A percentile compares a stretch with the other conserved stretches of the same genome.
Evolutionary conservation across 2,113 vertebrate species (phyloP).

Genomic region (Nannospalax galili): DNA sequence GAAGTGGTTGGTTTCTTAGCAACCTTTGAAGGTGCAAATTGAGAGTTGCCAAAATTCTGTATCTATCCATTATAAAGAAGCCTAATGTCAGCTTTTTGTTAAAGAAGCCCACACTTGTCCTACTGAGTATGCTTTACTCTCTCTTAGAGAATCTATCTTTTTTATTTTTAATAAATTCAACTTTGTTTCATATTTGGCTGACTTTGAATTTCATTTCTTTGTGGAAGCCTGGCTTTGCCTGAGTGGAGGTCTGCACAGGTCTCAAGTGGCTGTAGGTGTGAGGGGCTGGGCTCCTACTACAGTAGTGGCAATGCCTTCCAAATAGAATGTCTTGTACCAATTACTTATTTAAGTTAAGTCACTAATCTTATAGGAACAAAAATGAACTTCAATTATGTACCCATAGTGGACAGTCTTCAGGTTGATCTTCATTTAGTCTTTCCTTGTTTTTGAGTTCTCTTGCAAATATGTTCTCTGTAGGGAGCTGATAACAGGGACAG

Average conservation of each 20-base stretch:
- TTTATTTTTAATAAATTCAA: neutral
- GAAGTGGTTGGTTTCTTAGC: neutral
- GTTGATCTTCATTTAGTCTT: neutral
- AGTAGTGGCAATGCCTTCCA: neutral
- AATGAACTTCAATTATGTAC: neutral
- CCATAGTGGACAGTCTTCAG: neutral
- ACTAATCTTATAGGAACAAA: neutral
- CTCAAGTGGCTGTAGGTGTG: neutral
- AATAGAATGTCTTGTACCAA: neutral
- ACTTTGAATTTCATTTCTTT: neutral
- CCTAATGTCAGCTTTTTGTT: neutral
- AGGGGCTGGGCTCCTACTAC: neutral
- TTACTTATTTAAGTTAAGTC: conserved; percentile 13
- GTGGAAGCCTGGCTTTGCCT: neutral
- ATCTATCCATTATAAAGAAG: neutral
- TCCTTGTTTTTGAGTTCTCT: neutral
- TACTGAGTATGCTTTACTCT: neutral
- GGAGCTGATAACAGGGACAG: neutral
- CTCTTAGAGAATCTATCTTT: neutral
- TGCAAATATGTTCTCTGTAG: neutral
- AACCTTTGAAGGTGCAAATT: neutral
- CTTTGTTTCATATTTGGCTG: neutral
- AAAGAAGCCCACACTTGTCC: neutral
- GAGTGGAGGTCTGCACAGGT: neutral
- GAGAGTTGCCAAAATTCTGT: neutral